phyloP scores from a whole-genome alignment of 2,113 vertebrate genomes.

The Misgurnus mizolepis region DNA sequence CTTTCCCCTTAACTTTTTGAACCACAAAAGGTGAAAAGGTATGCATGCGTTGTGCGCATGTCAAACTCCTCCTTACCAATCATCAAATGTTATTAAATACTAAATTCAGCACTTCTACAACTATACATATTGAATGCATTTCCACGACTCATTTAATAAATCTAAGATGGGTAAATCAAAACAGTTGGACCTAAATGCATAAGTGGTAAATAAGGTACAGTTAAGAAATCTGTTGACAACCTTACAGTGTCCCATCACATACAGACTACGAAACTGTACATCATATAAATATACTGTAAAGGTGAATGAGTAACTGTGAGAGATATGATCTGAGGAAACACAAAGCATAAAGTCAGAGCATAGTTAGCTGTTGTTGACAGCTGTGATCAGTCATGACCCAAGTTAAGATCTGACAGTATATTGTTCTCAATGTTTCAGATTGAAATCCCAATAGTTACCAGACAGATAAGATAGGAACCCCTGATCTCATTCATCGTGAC shows the following conservation, averaged over 20 bases:
- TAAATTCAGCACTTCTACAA: not conserved
- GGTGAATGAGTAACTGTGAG: not conserved
- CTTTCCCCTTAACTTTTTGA: not conserved
- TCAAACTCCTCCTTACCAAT: not conserved
- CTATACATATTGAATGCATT: no score
- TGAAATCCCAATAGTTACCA: no score
- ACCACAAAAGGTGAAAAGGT: not conserved
- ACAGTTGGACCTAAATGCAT: not conserved
- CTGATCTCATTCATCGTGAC: constrained; percentile 18
- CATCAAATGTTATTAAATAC: not conserved
- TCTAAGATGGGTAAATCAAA: not conserved
- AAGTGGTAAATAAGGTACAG: not conserved
- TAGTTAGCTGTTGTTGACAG: not conserved
- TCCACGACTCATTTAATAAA: not conserved
- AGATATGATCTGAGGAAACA: not conserved
- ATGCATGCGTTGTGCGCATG: not conserved
- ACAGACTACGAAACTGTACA: not conserved
- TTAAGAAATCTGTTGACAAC: not conserved
- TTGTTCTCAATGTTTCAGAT: no score
- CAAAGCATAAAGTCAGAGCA: not conserved
- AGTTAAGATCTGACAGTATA: not conserved
- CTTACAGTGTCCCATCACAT: not conserved
- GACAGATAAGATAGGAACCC: no score
- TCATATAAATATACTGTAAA: not conserved
- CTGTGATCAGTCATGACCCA: constrained; percentile 1